Conservation (phyloP, 2,888 invertebrate species). For the Leptopterna dolabrata region DNA sequence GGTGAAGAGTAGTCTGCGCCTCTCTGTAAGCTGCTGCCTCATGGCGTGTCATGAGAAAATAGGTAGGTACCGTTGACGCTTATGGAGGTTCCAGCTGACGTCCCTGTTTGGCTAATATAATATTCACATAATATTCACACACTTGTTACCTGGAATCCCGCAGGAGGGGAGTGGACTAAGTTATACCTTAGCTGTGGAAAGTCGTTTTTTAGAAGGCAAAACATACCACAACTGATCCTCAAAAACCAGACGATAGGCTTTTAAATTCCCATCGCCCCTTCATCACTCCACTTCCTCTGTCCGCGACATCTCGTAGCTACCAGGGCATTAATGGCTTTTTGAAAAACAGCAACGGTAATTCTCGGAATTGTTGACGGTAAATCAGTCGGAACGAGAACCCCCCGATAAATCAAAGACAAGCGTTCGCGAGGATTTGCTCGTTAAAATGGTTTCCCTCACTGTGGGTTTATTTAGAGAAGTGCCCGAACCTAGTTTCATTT, state of each 20-base stretch:
- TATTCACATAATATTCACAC: too few species aligned
- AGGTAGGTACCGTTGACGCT: too few species aligned
- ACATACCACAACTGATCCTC: too few species aligned
- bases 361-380: neutral
- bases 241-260: neutral
- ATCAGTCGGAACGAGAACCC: neutral
- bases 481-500: conserved; percentile 33
- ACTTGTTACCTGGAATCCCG: too few species aligned
- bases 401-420: conserved; percentile 6
- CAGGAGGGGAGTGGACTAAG: too few species aligned
- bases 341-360: conserved; percentile 17
- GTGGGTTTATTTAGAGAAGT: conserved; percentile 33
- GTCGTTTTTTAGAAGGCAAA: too few species aligned
- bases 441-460: conserved; percentile 19
- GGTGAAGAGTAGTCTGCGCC: too few species aligned
- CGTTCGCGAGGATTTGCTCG: conserved; percentile 36
- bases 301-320: neutral
- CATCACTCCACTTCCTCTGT: neutral
- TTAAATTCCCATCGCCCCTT: neutral
- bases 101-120: too few species aligned
- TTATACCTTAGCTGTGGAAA: too few species aligned
- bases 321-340: neutral
- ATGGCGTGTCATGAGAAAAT: too few species aligned
- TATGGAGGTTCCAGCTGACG: too few species aligned
- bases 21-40: too few species aligned